Evolutionary conservation across 2,888 invertebrate species (phyloP), one percentile per base, ranked within the genome.

Genomic region (Leptothorax acervorum): DNA sequence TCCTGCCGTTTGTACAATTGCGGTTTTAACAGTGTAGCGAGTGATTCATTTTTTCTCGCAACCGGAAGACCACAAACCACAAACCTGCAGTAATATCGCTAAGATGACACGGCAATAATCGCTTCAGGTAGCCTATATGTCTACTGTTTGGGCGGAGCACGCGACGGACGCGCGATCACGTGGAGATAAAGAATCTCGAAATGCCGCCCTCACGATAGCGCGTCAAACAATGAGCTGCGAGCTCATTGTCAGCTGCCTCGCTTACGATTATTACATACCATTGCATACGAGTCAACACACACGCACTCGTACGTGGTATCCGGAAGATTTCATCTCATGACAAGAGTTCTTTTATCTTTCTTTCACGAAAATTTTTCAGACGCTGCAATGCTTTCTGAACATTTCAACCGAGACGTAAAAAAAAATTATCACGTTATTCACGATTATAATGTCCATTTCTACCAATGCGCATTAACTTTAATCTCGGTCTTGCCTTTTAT

Each of bases 101-200:
- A 15, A 15, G 60, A 35, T 35, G 28, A 66, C 15, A 18, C 73
- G 3, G 1, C 42, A 1, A 31, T 39, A 71, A 53, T 55, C 23
- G 35, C 15, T 15, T 2, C 5, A 11, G 0, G 42, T 23, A 39
- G 35, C 11, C 23, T 28, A 3, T 18, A n/a, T 8, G 12, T 35
- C n/a, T 8, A 2, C 9, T 15, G 42, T 45, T 42, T 66, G 23
- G 8, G 35, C 15, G 35, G 15, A 31, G 31, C 18, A 35, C 18
- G 35, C 15, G 53, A 39, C 2, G 31, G 6, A 70, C 18, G 73
- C 18, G 12, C 8, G 18, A 11, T 68, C 66, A n/a, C 28, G 39
- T 73, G 73, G 28, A 28, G 45, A 74, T 74, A 45, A 60, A 8
- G 42, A n/a, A 74, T 60, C 18, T n/a, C 45, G 1, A 39, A 23